Evolutionary conservation across 2,888 invertebrate genomes (phyloP).

Genomic region (Cordilura impudica): DNA sequence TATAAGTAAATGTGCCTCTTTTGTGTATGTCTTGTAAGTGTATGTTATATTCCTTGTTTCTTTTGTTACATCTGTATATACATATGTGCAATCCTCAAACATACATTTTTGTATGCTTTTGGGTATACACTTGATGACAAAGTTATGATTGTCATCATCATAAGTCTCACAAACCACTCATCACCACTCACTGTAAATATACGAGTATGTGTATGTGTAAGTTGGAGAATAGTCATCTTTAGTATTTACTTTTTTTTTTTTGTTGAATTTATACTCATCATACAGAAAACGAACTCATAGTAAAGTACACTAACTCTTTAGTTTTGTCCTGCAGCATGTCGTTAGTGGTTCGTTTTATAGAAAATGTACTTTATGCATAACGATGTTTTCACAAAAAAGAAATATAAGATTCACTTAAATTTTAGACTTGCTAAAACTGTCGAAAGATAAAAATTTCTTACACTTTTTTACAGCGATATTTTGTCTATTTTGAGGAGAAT

Average conservation of each 20-base stretch:
- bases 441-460: too few species aligned
- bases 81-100: conserved; percentile 57
- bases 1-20: background rate
- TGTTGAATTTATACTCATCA: conserved; percentile 27
- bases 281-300: conserved; percentile 39
- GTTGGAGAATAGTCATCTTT: background rate
- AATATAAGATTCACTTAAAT: too few species aligned
- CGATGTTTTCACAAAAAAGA: background rate
- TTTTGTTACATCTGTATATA: conserved; percentile 58
- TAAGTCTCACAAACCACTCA: conserved; percentile 62
- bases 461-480: too few species aligned
- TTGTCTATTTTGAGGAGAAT: too few species aligned
- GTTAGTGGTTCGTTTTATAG: conserved; percentile 57
- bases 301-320: conserved; percentile 57
- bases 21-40: conserved; percentile 27
- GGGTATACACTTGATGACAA: conserved; percentile 62
- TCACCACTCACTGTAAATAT: conserved; percentile 30
- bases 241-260: background rate
- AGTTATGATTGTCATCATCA: conserved; percentile 63
- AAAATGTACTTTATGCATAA: background rate
- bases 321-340: conserved; percentile 62
- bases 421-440: too few species aligned
- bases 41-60: conserved; percentile 29
- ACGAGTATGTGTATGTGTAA: conserved; percentile 14
- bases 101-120: conserved; percentile 57